Percentiles rank a stretch among this genome's conserved stretches.
Conservation (phyloP, 2,797 vertebrate species). For the Smutsia temminckii region DNA sequence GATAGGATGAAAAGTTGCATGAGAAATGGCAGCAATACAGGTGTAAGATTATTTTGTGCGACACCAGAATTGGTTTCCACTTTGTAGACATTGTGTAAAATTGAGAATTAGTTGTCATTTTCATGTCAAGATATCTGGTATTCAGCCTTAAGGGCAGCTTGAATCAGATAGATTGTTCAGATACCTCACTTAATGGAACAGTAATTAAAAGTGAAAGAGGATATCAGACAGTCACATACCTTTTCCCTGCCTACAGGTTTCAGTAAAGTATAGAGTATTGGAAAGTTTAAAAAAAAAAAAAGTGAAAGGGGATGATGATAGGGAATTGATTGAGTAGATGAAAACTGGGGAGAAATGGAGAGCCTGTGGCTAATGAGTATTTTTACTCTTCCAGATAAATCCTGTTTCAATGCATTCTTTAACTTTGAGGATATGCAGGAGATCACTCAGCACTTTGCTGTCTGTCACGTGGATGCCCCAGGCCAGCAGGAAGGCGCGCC, state of each 20-base stretch:
- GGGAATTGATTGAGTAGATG: background rate
- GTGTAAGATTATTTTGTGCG: background rate
- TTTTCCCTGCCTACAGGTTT: no score
- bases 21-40: background rate
- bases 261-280: no score
- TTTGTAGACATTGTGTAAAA: background rate
- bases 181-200: background rate
- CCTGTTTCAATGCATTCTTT: slow-evolving; percentile 97
- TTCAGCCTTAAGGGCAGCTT: background rate
- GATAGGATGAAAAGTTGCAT: background rate
- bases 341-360: background rate
- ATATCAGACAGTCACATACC: no score
- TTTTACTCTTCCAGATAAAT: slow-evolving; percentile 90
- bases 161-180: background rate
- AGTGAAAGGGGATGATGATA: background rate
- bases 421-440: slow-evolving; percentile 99
- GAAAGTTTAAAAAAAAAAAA: no score
- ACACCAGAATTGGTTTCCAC: background rate
- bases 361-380: background rate
- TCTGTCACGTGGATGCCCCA: slow-evolving; percentile 95
- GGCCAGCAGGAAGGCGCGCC: slow-evolving; percentile 95
- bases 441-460: slow-evolving; percentile 95
- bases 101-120: slow-evolving; percentile 4
- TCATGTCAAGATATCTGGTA: background rate
- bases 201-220: background rate